Conservation (phyloP, 2,888 invertebrate genomes). For the Drosophila neotestacea region DNA sequence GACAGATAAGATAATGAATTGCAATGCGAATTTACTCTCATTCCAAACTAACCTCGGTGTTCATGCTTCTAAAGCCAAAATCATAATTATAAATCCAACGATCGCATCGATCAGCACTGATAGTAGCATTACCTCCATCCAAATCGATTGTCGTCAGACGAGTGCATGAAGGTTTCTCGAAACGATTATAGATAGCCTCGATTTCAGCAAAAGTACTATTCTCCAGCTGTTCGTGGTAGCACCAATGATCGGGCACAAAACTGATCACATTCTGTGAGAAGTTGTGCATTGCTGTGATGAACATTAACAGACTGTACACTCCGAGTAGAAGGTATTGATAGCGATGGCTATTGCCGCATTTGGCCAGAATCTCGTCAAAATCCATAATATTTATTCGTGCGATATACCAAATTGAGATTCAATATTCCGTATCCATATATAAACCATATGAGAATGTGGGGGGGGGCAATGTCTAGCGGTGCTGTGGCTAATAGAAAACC, state of each 20-base stretch:
- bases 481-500: constrained; percentile 10
- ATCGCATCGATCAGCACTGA: constrained; percentile 81
- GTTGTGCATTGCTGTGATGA: constrained; percentile 86
- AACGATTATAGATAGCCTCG: constrained; percentile 73
- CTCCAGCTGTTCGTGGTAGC: constrained; percentile 77
- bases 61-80: constrained; percentile 87
- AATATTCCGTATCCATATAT: constrained; percentile 5
- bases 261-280: constrained; percentile 87
- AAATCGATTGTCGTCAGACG: constrained; percentile 58
- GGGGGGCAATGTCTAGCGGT: not conserved
- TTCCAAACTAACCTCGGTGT: constrained; percentile 86
- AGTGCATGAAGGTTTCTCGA: constrained; percentile 79
- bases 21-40: not conserved
- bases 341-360: constrained; percentile 86
- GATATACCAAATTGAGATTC: constrained; percentile 26
- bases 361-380: constrained; percentile 86
- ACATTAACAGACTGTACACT: constrained; percentile 86
- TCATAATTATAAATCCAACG: constrained; percentile 87
- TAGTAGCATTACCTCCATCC: constrained; percentile 60
- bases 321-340: constrained; percentile 86
- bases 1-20: constrained; percentile 27
- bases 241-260: constrained; percentile 86
- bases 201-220: constrained; percentile 72
- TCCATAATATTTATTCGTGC: constrained; percentile 73
- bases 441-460: not conserved